Conservation (phyloP, 2,797 vertebrate species). For the Scyliorhinus canicula region DNA sequence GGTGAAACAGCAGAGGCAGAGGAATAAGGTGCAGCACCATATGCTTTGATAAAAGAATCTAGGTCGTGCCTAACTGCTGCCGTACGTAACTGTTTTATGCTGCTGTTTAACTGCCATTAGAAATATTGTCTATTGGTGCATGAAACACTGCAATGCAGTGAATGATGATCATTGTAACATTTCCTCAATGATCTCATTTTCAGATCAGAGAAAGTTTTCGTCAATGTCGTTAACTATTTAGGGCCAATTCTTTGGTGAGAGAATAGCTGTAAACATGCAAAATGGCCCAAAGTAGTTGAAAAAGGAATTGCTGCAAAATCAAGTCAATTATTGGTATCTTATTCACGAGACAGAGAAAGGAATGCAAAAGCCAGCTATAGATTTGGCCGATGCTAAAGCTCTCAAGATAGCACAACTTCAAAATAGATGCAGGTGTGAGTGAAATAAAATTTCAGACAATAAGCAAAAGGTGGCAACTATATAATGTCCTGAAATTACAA, state of each 20-base stretch:
- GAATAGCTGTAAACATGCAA: background rate
- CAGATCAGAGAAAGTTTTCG: background rate
- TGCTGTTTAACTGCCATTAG: background rate
- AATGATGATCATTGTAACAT: background rate
- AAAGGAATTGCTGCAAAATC: background rate
- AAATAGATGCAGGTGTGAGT: background rate
- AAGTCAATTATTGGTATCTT: background rate
- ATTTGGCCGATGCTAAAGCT: background rate
- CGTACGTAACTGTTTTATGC: background rate
- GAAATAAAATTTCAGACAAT: background rate
- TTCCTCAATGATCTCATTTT: background rate
- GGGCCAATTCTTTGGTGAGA: background rate
- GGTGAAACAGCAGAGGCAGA: too few relatives aligned
- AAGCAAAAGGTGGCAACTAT: background rate
- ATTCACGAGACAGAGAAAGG: background rate
- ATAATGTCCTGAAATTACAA: background rate
- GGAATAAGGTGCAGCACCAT: background rate
- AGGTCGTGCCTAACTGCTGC: background rate
- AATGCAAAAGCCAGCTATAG: background rate
- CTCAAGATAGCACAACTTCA: background rate
- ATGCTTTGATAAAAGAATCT: background rate
- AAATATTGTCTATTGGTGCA: background rate
- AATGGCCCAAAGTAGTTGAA: background rate
- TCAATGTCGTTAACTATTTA: background rate
- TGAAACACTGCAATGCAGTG: background rate